phyloP scores from a whole-genome alignment of 2,797 vertebrate genomes.

The Apogon talboti region DNA sequence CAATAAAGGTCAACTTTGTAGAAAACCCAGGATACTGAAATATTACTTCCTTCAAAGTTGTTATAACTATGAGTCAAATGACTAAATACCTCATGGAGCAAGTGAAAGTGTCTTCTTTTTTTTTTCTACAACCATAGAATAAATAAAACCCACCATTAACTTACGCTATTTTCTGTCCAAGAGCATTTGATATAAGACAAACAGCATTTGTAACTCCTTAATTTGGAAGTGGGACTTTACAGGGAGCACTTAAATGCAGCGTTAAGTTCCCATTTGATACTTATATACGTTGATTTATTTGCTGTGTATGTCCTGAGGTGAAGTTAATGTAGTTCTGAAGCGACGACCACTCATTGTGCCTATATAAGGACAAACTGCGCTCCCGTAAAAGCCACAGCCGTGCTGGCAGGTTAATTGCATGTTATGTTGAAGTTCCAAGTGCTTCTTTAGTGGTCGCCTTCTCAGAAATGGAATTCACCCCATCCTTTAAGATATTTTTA shows the following conservation, averaged over 20 bases:
- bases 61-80: neutral
- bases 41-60: neutral
- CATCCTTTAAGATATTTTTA: slow-evolving; percentile 66
- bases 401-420: slow-evolving; percentile 74
- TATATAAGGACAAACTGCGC: slow-evolving; percentile 67
- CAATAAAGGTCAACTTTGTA: neutral
- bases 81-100: neutral
- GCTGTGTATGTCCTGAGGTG: slow-evolving; percentile 45
- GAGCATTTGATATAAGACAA: slow-evolving; percentile 11
- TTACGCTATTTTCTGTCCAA: slow-evolving; percentile 15
- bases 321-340: slow-evolving; percentile 19
- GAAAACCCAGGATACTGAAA: neutral
- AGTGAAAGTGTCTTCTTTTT: neutral
- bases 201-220: neutral
- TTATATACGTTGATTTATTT: slow-evolving; percentile 51
- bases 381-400: slow-evolving; percentile 46
- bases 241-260: slow-evolving; percentile 40
- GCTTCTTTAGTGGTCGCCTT: slow-evolving; percentile 58
- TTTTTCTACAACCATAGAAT: too few species aligned
- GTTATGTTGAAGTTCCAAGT: slow-evolving; percentile 61
- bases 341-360: slow-evolving; percentile 43
- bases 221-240: slow-evolving; percentile 17
- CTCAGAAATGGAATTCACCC: slow-evolving; percentile 62
- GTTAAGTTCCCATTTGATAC: slow-evolving; percentile 46
- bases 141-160: slow-evolving; percentile 5